A percentile compares a stretch with the other conserved stretches of the same genome.
phyloP scores from a whole-genome alignment of 53 echinoderm and acorn worm genomes.

The Patiria pectinifera region DNA sequence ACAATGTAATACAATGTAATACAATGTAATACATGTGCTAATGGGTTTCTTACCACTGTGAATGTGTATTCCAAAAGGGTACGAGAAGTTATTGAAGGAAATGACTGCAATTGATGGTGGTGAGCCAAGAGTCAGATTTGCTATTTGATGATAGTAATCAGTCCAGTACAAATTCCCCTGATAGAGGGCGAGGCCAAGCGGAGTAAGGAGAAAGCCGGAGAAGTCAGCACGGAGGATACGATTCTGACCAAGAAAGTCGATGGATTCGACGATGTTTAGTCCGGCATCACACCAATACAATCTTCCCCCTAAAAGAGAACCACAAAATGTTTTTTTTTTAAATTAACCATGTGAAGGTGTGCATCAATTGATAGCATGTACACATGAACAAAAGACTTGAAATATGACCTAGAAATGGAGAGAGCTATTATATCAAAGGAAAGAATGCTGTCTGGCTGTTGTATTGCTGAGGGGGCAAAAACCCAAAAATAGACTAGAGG shows the following conservation, averaged over 20 bases:
- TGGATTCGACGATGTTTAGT: constrained; percentile 62
- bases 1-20: no score
- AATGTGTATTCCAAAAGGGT: constrained; percentile 57
- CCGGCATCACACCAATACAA: constrained; percentile 74
- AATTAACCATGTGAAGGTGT: no score
- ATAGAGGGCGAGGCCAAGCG: constrained; percentile 59
- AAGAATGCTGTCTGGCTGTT: no score
- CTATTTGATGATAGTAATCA: constrained; percentile 22
- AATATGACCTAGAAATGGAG: no score
- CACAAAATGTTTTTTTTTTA: not conserved
- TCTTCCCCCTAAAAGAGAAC: constrained; percentile 22
- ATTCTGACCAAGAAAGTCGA: constrained; percentile 37
- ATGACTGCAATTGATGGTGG: not conserved
- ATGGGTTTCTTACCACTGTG: constrained; percentile 40
- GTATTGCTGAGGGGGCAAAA: no score
- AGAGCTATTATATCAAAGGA: no score
- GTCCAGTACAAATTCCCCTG: constrained; percentile 53
- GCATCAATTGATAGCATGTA: not conserved
- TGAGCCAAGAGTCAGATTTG: not conserved
- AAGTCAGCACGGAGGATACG: constrained; percentile 21
- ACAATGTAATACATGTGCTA: no score
- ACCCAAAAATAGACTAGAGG: no score
- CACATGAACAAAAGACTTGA: not conserved
- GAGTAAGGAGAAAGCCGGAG: constrained; percentile 36
- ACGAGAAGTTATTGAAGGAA: not conserved